Evolutionary conservation across 2,888 invertebrate species (phyloP).

Genomic region (Calameuta filiformis): DNA sequence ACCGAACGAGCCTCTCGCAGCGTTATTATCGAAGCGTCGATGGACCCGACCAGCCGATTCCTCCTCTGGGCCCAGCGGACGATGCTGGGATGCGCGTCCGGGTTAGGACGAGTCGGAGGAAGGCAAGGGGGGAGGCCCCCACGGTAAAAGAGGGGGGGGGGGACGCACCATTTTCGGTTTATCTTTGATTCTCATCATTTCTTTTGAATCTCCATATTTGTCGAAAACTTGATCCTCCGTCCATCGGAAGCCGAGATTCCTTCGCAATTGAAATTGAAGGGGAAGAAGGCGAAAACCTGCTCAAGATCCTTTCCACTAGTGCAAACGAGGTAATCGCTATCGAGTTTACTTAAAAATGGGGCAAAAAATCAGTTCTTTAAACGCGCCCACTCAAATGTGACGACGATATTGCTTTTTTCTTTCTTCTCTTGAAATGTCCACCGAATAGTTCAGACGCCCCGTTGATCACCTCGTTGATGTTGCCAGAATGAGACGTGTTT

Average conservation of each 20-base stretch:
- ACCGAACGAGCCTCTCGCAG: constrained; percentile 24
- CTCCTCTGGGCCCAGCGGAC: neutral
- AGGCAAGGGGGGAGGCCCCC: neutral
- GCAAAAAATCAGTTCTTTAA: neutral
- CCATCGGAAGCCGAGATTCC: no score
- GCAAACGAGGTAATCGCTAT: no score
- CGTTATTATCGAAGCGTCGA: neutral
- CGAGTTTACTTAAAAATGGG: neutral
- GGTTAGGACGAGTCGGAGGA: neutral
- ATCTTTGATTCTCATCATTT: neutral
- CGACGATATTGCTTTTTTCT: neutral
- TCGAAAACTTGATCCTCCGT: neutral
- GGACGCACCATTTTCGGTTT: neutral
- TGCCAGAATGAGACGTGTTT: neutral
- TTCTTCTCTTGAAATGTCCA: no score
- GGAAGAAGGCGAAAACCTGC: no score
- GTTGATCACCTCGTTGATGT: no score
- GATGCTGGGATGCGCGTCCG: neutral
- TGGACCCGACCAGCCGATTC: constrained; percentile 4
- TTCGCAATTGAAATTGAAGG: no score
- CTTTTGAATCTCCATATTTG: neutral
- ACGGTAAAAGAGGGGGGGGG: neutral
- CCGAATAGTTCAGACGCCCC: neutral
- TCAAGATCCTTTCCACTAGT: neutral
- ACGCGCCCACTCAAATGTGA: neutral